A percentile compares a stretch with the other conserved stretches of the same genome.
Evolutionary conservation across 2,113 vertebrate genomes (phyloP).

Genomic region (Pionites leucogaster): DNA sequence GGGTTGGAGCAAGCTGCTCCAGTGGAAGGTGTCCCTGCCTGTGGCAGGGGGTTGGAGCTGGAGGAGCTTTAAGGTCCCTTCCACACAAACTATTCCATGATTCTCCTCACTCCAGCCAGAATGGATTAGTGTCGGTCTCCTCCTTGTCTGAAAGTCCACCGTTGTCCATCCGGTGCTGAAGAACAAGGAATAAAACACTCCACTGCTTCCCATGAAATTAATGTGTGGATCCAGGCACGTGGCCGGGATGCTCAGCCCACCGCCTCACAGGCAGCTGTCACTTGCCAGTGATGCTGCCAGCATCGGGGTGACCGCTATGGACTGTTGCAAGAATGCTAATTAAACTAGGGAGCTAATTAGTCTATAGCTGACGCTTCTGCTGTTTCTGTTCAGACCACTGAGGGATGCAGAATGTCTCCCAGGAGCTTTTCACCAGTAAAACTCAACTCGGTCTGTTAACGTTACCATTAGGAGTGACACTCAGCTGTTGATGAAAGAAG

Average conservation of each 20-base stretch:
- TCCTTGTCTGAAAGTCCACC: neutral
- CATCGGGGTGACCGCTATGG: constrained; percentile 31
- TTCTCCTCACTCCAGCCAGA: rapidly evolving
- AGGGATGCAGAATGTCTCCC: constrained; percentile 41
- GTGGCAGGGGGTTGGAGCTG: neutral
- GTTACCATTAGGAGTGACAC: neutral
- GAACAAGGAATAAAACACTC: neutral
- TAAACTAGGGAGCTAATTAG: constrained; percentile 81
- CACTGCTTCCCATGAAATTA: neutral
- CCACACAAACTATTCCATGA: neutral
- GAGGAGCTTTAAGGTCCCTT: neutral
- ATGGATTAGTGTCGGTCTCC: too few relatives aligned
- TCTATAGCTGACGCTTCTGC: constrained; percentile 78
- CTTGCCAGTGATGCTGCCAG: neutral
- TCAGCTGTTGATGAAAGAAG: neutral
- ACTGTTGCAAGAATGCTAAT: constrained; percentile 72
- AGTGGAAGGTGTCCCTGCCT: neutral
- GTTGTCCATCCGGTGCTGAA: rapidly evolving
- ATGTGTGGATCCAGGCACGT: neutral
- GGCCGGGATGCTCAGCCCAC: neutral
- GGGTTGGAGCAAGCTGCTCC: neutral
- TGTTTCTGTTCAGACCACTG: constrained; percentile 32
- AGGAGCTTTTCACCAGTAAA: neutral
- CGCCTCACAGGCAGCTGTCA: neutral
- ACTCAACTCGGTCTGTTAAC: neutral